Evolutionary conservation across 2,797 vertebrate genomes (phyloP).

Genomic region (Hybognathus amarus): DNA sequence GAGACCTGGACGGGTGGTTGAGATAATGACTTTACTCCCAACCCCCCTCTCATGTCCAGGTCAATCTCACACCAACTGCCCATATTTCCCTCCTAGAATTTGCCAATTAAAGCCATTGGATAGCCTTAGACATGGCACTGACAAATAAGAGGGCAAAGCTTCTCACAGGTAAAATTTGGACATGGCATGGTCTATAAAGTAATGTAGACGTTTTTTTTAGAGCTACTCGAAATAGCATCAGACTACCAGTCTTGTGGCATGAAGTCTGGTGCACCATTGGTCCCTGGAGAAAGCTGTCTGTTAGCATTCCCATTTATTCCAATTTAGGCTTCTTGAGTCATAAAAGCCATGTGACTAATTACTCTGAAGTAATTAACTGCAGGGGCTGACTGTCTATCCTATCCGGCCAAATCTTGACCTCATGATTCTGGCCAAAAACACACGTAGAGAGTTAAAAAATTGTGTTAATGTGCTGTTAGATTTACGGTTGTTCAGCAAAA

Average conservation of each 20-base stretch:
- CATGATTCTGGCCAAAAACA: not conserved
- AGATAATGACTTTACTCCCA: constrained; percentile 39
- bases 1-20: constrained; percentile 24
- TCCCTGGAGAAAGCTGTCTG: not conserved
- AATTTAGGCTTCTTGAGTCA: not conserved
- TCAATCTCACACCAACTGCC: constrained; percentile 31
- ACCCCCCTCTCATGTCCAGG: constrained; percentile 31
- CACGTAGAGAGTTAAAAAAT: not conserved
- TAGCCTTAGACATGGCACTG: not conserved
- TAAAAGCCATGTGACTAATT: not conserved
- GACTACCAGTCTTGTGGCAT: not conserved
- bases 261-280: not conserved
- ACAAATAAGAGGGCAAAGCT: constrained; percentile 5
- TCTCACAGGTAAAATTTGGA: not conserved
- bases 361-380: not conserved
- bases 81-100: constrained; percentile 5
- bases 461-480: not conserved
- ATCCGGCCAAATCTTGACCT: not conserved
- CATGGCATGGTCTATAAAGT: not conserved
- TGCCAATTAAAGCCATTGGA: constrained; percentile 37
- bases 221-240: not conserved
- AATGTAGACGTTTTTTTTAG: constrained; percentile 15
- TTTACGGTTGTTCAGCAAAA: not conserved
- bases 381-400: not conserved
- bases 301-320: not conserved